Evolutionary conservation across 2,888 invertebrate species (phyloP), one percentile per base, ranked within the genome.

Genomic region (Miltochrista miniata): DNA sequence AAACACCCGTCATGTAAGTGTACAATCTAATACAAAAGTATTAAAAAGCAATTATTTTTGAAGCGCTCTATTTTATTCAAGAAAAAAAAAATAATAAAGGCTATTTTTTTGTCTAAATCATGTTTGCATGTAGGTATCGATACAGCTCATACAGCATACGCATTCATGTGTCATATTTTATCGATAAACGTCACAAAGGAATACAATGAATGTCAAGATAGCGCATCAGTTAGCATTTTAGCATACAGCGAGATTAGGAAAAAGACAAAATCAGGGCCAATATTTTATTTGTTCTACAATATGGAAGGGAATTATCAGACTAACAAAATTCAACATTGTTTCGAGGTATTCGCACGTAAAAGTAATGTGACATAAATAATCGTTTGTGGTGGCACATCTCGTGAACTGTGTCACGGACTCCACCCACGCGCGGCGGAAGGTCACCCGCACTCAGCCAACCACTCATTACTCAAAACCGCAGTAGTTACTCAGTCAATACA

Each of bases 341-440:
- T 15, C 45, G 45, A 53, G 61, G 61, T 56, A 68, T 68, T 59
- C 59, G 64, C 64, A 72, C 64, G 75, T 80, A 79, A 79, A 81
- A 75, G 75, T 71, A 70, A 81, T 81, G 76, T 63, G 81, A 83
- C 89, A 84, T 79, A 89, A 87, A 88, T 89, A 86, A 83, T 83
- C 72, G 74, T 70, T 72, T 64, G 74, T 69, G 71, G 68, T 72
- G 74, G 83, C 75, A 74, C 79, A 84, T 83, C 84, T 81, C 76
- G 76, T 76, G 75, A 90, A 85, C 81, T 90, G 85, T 90, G 90
- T 91, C 90, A 91, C 83, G 90, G 90, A 87, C 90, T 83, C 87
- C 57, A 74, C 90, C 90, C 85, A 90, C 90, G 86, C 83, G 67
- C 76, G 67, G 41, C 75, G 78, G 83, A 90, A 90, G 90, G 90